Percentiles rank a stretch among this genome's conserved stretches.
These are phyloP conservation scores for Scotopteryx bipunctaria DNA, from an alignment of 2,888 invertebrate genomes.

Conservation along the genomic window DNA sequence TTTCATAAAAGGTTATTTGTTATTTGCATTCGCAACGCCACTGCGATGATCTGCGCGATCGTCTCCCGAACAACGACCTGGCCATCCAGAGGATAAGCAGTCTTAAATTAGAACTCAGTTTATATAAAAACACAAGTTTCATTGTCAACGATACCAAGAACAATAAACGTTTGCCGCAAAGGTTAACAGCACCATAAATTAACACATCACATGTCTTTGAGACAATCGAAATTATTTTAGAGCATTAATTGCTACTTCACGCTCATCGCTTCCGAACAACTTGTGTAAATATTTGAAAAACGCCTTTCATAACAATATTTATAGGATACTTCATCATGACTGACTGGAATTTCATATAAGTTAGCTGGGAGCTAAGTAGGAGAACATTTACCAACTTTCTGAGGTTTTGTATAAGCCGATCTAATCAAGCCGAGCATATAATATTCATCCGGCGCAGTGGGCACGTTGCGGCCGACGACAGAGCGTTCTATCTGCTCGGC, in stretches of 20 bases:
- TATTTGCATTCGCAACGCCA: slow-evolving; percentile 44
- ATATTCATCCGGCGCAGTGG: slow-evolving; percentile 50
- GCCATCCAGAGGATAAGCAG: slow-evolving; percentile 58
- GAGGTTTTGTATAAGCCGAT: slow-evolving; percentile 43
- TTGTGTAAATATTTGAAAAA: slow-evolving; percentile 16
- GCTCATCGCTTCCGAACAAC: slow-evolving; percentile 11
- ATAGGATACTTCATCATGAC: slow-evolving; percentile 4
- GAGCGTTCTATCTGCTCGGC: slow-evolving; percentile 56
- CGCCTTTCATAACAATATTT: not conserved
- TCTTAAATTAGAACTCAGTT: slow-evolving; percentile 72
- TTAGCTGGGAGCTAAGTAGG: slow-evolving; percentile 18
- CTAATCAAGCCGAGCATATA: slow-evolving; percentile 52
- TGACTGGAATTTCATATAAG: not conserved
- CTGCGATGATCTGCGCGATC: slow-evolving; percentile 60
- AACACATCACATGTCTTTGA: slow-evolving; percentile 25
- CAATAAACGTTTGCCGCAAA: slow-evolving; percentile 25
- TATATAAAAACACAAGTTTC: slow-evolving; percentile 35
- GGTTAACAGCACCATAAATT: slow-evolving; percentile 31
- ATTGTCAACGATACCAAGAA: slow-evolving; percentile 29
- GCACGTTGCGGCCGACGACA: slow-evolving; percentile 35
- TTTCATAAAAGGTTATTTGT: slow-evolving; percentile 44
- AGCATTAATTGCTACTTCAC: slow-evolving; percentile 21
- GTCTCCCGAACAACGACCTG: slow-evolving; percentile 66
- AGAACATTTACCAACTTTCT: slow-evolving; percentile 26
- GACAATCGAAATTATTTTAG: slow-evolving; percentile 32